Percentiles rank a stretch among this genome's conserved stretches.
These are phyloP conservation scores for Vannuccia rotundouncinata DNA, from an alignment of 2,888 invertebrate species.

Conservation along the genomic window DNA sequence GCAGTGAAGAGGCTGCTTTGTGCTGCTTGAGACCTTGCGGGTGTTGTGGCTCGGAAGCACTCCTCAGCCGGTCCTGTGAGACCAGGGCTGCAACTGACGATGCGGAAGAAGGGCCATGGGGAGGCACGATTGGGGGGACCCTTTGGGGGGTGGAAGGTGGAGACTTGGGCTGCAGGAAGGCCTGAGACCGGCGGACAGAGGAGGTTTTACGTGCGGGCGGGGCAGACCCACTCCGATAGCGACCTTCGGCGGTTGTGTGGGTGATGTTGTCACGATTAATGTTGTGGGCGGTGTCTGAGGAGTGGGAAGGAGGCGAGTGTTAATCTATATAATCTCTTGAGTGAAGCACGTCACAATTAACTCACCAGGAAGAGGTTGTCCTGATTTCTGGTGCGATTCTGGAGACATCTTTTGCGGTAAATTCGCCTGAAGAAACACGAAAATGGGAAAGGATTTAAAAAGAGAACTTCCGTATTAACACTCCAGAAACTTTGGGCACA, in stretches of 20 bases:
- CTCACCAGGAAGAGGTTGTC: too few relatives aligned
- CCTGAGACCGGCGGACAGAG: constrained; percentile 3
- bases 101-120: neutral
- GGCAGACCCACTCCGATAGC: neutral
- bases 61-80: neutral
- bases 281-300: neutral
- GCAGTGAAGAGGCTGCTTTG: neutral
- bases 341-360: too few relatives aligned
- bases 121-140: too few relatives aligned
- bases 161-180: neutral
- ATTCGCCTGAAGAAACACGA: too few relatives aligned
- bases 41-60: neutral
- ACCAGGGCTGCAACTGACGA: neutral
- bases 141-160: neutral
- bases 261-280: neutral
- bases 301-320: too few relatives aligned
- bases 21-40: neutral
- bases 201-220: neutral
- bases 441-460: too few relatives aligned
- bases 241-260: neutral
- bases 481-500: too few relatives aligned
- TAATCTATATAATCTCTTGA: too few relatives aligned
- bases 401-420: too few relatives aligned
- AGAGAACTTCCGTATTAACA: too few relatives aligned
- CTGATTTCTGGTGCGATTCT: too few relatives aligned